phyloP scores from a whole-genome alignment of 2,888 invertebrate species.

The Junonia oenone region DNA sequence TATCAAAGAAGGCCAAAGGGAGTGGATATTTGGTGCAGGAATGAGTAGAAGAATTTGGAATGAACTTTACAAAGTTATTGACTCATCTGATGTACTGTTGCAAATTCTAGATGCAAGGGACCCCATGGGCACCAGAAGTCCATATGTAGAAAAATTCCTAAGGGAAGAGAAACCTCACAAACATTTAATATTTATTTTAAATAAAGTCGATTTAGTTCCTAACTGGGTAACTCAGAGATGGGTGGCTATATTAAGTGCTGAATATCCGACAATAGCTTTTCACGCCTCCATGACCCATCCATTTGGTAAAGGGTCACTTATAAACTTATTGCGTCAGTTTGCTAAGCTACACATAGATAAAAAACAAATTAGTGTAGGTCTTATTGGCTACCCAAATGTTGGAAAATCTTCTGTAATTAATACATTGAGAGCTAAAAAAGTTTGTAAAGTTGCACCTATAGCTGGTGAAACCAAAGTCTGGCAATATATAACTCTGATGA shows the following conservation, averaged over 20 bases:
- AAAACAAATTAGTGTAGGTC: constrained; percentile 98
- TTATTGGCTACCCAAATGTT: constrained; percentile 99
- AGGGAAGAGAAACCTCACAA: constrained; percentile 97
- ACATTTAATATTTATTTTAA: constrained; percentile 97
- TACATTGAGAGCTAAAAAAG: constrained; percentile 96
- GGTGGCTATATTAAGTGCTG: constrained; percentile 95
- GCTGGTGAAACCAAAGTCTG: constrained; percentile 99
- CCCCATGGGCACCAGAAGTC: constrained; percentile 96
- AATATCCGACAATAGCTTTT: constrained; percentile 98
- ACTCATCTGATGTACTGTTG: constrained; percentile 97
- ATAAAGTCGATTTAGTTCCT: constrained; percentile 97
- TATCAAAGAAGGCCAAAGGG: constrained; percentile 88
- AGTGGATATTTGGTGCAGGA: constrained; percentile 97
- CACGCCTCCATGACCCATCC: constrained; percentile 99
- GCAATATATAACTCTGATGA: constrained; percentile 99
- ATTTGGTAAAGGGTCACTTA: constrained; percentile 97
- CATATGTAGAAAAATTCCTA: constrained; percentile 94
- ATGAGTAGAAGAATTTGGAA: constrained; percentile 99
- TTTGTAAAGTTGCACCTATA: constrained; percentile 99
- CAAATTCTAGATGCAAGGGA: constrained; percentile 98
- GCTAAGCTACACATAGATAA: constrained; percentile 96
- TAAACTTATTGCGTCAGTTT: constrained; percentile 96
- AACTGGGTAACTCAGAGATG: constrained; percentile 99
- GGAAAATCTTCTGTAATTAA: constrained; percentile 99
- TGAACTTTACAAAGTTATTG: constrained; percentile 98